phyloP scores from a whole-genome alignment of 2,888 invertebrate genomes.

The Acheta domesticus region DNA sequence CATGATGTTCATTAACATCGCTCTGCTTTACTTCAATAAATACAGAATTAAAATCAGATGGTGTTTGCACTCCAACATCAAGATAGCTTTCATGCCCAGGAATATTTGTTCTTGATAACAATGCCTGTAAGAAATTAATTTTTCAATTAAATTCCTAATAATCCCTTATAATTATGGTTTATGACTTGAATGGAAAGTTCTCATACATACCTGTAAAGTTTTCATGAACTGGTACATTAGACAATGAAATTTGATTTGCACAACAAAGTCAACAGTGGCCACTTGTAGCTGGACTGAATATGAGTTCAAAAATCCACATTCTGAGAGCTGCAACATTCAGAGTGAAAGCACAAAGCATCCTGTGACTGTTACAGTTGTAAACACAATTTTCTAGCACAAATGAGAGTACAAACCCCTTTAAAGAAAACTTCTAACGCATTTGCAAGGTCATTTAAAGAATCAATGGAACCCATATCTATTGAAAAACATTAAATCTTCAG shows the following conservation, averaged over 20 bases:
- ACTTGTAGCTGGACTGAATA: constrained; percentile 38
- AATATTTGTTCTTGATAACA: constrained; percentile 26
- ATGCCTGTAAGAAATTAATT: constrained; percentile 21
- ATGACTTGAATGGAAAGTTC: too few relatives aligned
- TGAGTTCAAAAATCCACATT: constrained; percentile 35
- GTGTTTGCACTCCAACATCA: constrained; percentile 28
- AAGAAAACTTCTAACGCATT: constrained; percentile 33
- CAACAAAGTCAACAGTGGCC: constrained; percentile 33
- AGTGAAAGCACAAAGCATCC: neutral
- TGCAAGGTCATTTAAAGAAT: constrained; percentile 33
- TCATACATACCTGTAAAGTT: constrained; percentile 30
- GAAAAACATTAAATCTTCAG: neutral
- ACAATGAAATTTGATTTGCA: constrained; percentile 34
- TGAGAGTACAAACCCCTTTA: constrained; percentile 30
- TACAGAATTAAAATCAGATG: neutral
- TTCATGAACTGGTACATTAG: constrained; percentile 34
- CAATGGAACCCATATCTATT: constrained; percentile 30
- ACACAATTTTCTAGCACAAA: neutral
- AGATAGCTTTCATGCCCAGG: constrained; percentile 26
- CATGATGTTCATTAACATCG: neutral
- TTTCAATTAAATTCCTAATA: neutral
- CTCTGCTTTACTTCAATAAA: neutral
- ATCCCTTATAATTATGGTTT: too few relatives aligned
- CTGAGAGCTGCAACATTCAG: constrained; percentile 34
- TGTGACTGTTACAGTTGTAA: too few relatives aligned